phyloP scores from a whole-genome alignment of 2,888 invertebrate species.

The Tenthredo amoena region DNA sequence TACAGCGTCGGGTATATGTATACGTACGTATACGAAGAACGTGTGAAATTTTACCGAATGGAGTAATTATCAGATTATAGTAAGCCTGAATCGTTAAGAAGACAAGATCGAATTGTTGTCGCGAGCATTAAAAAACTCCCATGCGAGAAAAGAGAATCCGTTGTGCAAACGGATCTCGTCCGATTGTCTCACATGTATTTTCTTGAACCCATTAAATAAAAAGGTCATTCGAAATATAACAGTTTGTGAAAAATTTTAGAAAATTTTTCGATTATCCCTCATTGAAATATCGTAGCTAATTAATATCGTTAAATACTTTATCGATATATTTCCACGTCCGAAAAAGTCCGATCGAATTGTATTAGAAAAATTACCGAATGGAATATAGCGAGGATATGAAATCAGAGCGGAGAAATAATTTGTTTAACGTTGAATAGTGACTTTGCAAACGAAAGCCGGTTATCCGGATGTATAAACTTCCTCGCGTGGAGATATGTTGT shows the following conservation, averaged over 20 bases:
- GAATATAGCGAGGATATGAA: background rate
- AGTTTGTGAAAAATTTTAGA: background rate
- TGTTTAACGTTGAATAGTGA: background rate
- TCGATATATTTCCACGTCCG: background rate
- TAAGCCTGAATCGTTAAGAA: conserved; percentile 46
- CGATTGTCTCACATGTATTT: conserved; percentile 1
- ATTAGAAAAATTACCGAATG: background rate
- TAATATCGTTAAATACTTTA: background rate
- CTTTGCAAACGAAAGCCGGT: background rate
- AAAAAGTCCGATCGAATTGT: no score
- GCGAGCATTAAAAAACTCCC: conserved; percentile 44
- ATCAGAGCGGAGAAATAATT: background rate
- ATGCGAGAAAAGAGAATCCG: background rate
- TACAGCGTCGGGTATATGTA: background rate
- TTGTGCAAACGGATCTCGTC: conserved; percentile 36
- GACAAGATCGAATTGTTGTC: conserved; percentile 51
- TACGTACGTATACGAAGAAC: background rate
- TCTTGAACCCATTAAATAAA: background rate
- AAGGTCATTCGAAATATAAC: background rate
- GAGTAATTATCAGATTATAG: conserved; percentile 49
- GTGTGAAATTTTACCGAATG: conserved; percentile 45
- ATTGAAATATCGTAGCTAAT: background rate
- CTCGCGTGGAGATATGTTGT: background rate
- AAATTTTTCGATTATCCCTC: background rate
- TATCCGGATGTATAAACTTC: background rate